These are phyloP conservation scores for Neolamprologus tretocephalus DNA, from an alignment of 2,113 vertebrate species.

Conservation along the genomic window DNA sequence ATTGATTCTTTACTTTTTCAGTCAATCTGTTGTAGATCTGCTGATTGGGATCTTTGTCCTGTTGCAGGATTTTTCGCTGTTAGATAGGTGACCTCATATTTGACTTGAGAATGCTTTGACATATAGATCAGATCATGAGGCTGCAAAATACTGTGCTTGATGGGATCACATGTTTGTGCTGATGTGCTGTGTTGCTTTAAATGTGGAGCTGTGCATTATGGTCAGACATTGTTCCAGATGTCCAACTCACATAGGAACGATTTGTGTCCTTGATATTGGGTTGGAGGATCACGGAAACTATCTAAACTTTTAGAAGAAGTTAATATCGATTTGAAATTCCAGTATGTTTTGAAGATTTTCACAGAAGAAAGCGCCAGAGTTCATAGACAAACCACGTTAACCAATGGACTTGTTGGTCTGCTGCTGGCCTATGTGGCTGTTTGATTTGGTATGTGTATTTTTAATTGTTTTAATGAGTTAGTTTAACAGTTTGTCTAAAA, in stretches of 20 bases:
- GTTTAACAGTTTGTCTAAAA: not conserved
- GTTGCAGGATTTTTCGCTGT: not conserved
- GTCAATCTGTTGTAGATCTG: not conserved
- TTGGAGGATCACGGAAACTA: rapidly evolving
- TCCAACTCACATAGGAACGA: not conserved
- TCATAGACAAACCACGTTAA: not conserved
- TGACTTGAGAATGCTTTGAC: not conserved
- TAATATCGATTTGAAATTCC: not conserved
- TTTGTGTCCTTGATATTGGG: not conserved
- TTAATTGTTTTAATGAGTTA: not conserved
- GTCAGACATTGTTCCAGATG: not conserved
- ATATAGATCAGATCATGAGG: not conserved
- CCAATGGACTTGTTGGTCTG: not conserved
- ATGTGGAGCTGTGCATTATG: rapidly evolving
- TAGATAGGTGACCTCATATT: not conserved
- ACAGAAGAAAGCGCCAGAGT: not conserved
- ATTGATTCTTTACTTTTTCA: not conserved
- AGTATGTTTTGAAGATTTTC: not conserved
- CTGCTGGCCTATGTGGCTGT: not conserved
- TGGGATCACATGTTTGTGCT: not conserved
- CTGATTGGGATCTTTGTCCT: not conserved
- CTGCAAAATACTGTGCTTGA: not conserved
- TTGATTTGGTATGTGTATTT: not conserved
- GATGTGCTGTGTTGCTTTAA: not conserved
- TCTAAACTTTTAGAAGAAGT: not conserved